Conservation (phyloP, 2,113 vertebrate species). For the Ivindomyrus marchei region DNA sequence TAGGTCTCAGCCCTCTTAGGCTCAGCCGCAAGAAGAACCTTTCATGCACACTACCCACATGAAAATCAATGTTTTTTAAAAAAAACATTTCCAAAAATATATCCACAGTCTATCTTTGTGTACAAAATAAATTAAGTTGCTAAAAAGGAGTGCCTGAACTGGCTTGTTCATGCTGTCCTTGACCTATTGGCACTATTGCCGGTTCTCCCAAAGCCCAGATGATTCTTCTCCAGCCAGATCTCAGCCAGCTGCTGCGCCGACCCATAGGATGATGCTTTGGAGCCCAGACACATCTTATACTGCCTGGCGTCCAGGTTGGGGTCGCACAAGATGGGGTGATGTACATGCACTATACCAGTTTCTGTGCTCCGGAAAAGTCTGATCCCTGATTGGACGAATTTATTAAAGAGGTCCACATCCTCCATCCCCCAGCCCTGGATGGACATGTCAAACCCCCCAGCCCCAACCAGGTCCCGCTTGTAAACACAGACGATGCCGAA, state of each 20-base stretch:
- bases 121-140: conserved; percentile 70
- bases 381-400: conserved; percentile 83
- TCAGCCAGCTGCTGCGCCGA: conserved; percentile 90
- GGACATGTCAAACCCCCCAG: conserved; percentile 86
- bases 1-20: not conserved
- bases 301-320: conserved; percentile 88
- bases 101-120: conserved; percentile 68
- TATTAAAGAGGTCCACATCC: conserved; percentile 94
- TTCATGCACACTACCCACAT: not conserved
- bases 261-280: conserved; percentile 86
- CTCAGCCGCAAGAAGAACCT: conserved; percentile 15
- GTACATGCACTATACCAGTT: conserved; percentile 84
- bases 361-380: conserved; percentile 86
- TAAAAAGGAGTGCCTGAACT: conserved; percentile 58
- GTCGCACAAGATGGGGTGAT: conserved; percentile 88
- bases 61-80: conserved; percentile 15
- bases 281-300: conserved; percentile 96
- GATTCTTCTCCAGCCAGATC: conserved; percentile 91
- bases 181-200: conserved; percentile 54
- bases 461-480: conserved; percentile 76
- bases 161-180: conserved; percentile 76
- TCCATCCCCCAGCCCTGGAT: conserved; percentile 96
- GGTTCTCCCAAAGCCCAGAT: conserved; percentile 68
- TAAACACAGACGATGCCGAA: conserved; percentile 92
- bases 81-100: conserved; percentile 70